Conservation (phyloP, 2,888 invertebrate species). For the Cacoxenus indagator region DNA sequence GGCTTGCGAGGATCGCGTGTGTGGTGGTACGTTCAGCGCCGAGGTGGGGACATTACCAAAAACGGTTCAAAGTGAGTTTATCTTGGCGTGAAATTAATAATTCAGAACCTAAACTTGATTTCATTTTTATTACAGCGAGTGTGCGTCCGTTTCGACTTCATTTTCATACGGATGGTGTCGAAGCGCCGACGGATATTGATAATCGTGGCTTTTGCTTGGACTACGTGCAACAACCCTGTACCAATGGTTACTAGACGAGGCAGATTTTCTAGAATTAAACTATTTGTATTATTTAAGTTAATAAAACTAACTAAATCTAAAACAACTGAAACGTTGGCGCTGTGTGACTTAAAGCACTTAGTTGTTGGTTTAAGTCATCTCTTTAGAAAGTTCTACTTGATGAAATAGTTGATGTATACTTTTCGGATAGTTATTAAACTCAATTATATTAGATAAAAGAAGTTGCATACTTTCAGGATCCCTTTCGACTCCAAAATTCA, state of each 20-base stretch:
- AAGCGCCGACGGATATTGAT: constrained; percentile 81
- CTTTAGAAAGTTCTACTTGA: too few species aligned
- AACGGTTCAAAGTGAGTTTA: constrained; percentile 79
- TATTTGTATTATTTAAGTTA: background rate
- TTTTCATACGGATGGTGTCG: constrained; percentile 83
- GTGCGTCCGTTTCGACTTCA: constrained; percentile 84
- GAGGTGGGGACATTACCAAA: constrained; percentile 79
- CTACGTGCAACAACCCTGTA: constrained; percentile 88
- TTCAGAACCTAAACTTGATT: background rate
- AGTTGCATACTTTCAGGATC: too few species aligned
- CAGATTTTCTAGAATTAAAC: background rate
- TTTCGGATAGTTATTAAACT: too few species aligned
- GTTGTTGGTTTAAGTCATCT: too few species aligned
- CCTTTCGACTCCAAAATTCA: too few species aligned
- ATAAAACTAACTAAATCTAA: too few species aligned
- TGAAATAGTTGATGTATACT: too few species aligned
- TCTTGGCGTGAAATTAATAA: constrained; percentile 10
- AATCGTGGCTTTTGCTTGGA: constrained; percentile 88
- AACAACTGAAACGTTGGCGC: background rate
- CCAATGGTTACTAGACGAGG: constrained; percentile 71
- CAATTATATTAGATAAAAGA: too few species aligned
- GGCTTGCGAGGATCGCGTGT: constrained; percentile 84
- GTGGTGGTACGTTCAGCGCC: constrained; percentile 84
- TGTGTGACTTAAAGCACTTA: too few species aligned
- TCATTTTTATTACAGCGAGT: constrained; percentile 74